phyloP scores from a whole-genome alignment of 2,797 vertebrate genomes.

The Ceryle rudis region DNA sequence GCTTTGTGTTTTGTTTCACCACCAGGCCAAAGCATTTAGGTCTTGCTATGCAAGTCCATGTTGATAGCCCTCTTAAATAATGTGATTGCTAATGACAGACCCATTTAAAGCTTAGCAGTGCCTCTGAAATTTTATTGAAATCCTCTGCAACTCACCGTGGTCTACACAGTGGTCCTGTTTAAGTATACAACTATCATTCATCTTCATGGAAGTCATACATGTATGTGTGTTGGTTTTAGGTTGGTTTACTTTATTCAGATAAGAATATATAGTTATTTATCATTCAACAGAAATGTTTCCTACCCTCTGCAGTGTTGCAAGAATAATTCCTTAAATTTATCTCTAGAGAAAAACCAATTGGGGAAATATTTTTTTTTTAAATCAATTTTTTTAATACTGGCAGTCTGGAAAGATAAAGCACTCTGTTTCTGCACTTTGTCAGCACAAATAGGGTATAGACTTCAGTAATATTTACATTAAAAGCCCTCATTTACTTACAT shows the following conservation, averaged over 20 bases:
- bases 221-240: neutral
- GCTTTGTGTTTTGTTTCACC: neutral
- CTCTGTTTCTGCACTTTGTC: neutral
- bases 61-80: neutral
- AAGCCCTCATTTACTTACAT: neutral
- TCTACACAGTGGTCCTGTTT: neutral
- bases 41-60: neutral
- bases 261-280: neutral
- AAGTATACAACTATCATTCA: neutral
- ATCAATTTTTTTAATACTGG: neutral
- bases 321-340: constrained; percentile 14
- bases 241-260: neutral
- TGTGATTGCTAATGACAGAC: neutral
- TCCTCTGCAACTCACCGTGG: neutral
- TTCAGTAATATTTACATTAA: constrained; percentile 2
- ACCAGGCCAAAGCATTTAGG: neutral
- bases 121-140: neutral
- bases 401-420: constrained; percentile 23
- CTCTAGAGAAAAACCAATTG: neutral
- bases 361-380: neutral
- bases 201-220: neutral
- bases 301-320: neutral
- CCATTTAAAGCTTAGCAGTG: neutral
- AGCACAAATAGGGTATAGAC: neutral
- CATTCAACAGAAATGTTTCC: neutral